Evolutionary conservation across 2,888 invertebrate species (phyloP), one percentile per base, ranked within the genome.

Genomic region (Synanthedon andrenaeformis): DNA sequence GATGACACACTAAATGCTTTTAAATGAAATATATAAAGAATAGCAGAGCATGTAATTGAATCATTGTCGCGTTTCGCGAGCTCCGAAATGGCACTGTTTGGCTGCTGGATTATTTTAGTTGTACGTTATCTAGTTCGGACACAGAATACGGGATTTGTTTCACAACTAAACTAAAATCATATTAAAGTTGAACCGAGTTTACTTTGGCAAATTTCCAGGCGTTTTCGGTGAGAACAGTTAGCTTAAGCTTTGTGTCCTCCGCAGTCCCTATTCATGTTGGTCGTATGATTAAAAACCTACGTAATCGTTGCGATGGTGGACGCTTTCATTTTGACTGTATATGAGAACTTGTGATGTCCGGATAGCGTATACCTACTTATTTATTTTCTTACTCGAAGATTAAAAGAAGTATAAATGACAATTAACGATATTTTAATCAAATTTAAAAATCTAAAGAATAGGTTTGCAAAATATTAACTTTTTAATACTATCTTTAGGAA

Each of bases 81-180:
- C n/a, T 45, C n/a, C 3, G 17, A 45, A 52, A 17, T 53, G 49
- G 52, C 12, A 12, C 42, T 53, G 45, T 56, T 56, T 53, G 52
- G 53, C 45, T 45, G 45, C 45, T 45, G 45, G 45, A 45, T 42
- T 19, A 52, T 54, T 52, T 42, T 28, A 50, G 19, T 51, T 51
- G 45, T 11, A 56, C 54, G 63, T 68, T 65, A 70, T 69, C 64
- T 60, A 60, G 57, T 66, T 61, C 60, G 62, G 59, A 54, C 57
- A 55, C 61, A 60, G 64, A 66, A 66, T 64, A 61, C 58, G 62
- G 66, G 72, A 74, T 77, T 79, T 79, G 80, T 80, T 80, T 76
- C 66, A 64, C 70, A 74, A 74, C 75, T 72, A 72, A 74, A 74
- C 75, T 75, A 70, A 74, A 82, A 82, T 82, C 69, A 79, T 81